Conservation (phyloP, 53 echinoderm and acorn worm species). For the Apostichopus leukothele region DNA sequence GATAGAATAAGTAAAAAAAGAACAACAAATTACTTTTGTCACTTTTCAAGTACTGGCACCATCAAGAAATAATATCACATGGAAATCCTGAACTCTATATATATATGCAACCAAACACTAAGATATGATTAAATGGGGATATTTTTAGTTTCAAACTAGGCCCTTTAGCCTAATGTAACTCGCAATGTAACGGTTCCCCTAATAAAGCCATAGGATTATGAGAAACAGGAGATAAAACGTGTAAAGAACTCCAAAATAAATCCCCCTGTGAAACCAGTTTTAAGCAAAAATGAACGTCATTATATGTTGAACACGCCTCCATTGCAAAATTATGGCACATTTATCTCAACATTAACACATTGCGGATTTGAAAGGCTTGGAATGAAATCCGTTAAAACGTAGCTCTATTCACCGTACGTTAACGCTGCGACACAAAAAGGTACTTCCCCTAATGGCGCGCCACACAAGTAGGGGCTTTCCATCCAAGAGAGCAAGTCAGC, state of each 20-base stretch:
- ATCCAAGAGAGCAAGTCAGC: not conserved
- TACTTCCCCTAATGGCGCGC: slow-evolving; percentile 41
- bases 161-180: not conserved
- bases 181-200: not conserved
- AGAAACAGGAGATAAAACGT: not conserved
- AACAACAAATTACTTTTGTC: too few relatives aligned
- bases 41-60: too few relatives aligned
- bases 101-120: too few relatives aligned
- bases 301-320: not conserved
- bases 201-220: not conserved
- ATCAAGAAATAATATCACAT: too few relatives aligned
- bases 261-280: not conserved
- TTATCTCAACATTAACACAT: not conserved
- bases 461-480: slow-evolving; percentile 36
- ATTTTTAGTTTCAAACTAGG: too few relatives aligned
- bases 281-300: not conserved
- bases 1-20: too few relatives aligned
- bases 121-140: too few relatives aligned
- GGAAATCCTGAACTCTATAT: too few relatives aligned
- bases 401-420: not conserved
- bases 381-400: too few relatives aligned
- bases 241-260: not conserved
- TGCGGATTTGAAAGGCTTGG: too few relatives aligned
- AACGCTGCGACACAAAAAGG: slow-evolving; percentile 24
- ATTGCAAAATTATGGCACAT: not conserved